Conservation (phyloP, 2,797 vertebrate species). For the Sebastes kiyomatsui region DNA sequence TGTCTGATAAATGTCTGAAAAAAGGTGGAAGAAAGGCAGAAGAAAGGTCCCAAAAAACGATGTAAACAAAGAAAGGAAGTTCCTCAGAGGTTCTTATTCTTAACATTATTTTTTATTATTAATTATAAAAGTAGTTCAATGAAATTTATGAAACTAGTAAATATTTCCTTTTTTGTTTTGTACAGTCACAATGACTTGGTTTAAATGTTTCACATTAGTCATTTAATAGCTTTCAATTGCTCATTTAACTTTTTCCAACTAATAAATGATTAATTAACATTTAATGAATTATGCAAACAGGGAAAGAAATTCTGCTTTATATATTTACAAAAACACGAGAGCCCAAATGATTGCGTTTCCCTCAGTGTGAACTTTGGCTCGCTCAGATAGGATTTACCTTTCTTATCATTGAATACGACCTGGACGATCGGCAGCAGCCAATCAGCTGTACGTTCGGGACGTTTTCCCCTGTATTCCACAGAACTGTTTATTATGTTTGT, state of each 20-base stretch:
- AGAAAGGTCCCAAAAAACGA: no score
- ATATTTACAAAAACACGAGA: not conserved
- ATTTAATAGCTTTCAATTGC: not conserved
- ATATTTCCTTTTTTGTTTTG: not conserved
- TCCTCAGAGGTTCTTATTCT: not conserved
- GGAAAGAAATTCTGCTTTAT: not conserved
- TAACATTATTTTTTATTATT: not conserved
- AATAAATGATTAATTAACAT: not conserved
- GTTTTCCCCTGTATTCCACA: not conserved
- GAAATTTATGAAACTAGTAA: not conserved
- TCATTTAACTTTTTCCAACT: not conserved
- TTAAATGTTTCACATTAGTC: not conserved
- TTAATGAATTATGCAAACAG: not conserved
- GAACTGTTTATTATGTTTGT: conserved; percentile 2
- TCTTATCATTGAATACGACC: conserved; percentile 6
- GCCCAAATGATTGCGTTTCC: not conserved
- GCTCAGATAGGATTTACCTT: not conserved
- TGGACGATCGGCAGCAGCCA: conserved; percentile 21
- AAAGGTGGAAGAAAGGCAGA: no score
- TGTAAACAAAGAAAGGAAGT: no score
- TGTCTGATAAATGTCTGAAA: no score
- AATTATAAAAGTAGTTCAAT: not conserved
- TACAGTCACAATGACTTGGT: not conserved
- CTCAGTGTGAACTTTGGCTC: conserved; percentile 43
- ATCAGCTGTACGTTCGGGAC: not conserved